These are phyloP conservation scores for Corythoichthys intestinalis DNA, from an alignment of 2,113 vertebrate genomes.

Conservation along the genomic window DNA sequence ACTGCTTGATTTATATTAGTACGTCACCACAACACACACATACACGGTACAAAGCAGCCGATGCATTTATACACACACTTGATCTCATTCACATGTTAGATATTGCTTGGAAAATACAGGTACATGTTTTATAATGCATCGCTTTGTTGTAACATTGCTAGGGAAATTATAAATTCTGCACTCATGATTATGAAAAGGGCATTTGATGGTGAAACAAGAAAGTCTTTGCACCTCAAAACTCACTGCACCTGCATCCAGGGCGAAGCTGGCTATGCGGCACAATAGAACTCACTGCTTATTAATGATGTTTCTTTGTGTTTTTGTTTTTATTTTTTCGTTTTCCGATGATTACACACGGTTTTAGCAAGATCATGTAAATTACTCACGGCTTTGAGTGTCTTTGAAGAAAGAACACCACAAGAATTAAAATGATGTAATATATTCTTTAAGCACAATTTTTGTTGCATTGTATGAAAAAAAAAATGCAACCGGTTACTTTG, in stretches of 20 bases:
- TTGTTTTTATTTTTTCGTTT: background rate
- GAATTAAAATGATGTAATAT: background rate
- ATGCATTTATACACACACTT: conserved; percentile 15
- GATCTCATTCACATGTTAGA: background rate
- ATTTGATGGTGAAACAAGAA: background rate
- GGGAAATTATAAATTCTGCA: background rate
- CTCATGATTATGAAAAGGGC: background rate
- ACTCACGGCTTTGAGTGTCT: background rate
- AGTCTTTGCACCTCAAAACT: background rate
- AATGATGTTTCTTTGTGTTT: background rate
- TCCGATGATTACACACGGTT: background rate
- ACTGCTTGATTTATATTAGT: conserved; percentile 75
- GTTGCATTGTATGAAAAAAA: no score
- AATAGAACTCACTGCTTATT: background rate
- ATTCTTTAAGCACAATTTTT: no score
- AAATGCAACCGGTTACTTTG: no score
- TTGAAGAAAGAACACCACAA: background rate
- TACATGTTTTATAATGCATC: background rate
- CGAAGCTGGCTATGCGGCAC: background rate
- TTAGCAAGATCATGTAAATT: background rate
- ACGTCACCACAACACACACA: conserved; percentile 50
- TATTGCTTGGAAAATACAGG: background rate
- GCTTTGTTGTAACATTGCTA: background rate
- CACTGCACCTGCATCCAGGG: background rate
- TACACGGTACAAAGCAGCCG: conserved; percentile 7